Percentiles rank a stretch among this genome's conserved stretches.
phyloP scores from a whole-genome alignment of 2,888 invertebrate species.

The Andrena dorsata region DNA sequence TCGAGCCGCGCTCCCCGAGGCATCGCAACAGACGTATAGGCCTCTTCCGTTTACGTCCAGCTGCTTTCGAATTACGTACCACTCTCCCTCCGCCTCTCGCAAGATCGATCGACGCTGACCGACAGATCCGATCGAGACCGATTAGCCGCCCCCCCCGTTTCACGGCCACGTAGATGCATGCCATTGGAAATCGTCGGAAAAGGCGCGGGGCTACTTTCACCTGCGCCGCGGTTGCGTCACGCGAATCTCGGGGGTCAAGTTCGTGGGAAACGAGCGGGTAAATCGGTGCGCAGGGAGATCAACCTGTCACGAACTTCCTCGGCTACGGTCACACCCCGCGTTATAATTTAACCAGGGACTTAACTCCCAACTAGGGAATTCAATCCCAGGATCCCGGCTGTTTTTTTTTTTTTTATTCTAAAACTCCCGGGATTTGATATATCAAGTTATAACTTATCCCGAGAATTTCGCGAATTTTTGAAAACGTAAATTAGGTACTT shows the following conservation, averaged over 20 bases:
- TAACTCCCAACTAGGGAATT: too few species aligned
- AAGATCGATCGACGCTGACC: constrained; percentile 28
- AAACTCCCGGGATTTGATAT: too few species aligned
- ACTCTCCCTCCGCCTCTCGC: constrained; percentile 7
- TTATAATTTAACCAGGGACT: too few species aligned
- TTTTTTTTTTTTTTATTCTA: too few species aligned
- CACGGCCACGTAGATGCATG: not conserved
- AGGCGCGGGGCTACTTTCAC: constrained; percentile 55
- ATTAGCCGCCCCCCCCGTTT: constrained; percentile 18
- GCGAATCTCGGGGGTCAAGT: constrained; percentile 66
- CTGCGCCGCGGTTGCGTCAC: constrained; percentile 44
- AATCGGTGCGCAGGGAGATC: constrained; percentile 1
- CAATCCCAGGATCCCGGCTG: too few species aligned
- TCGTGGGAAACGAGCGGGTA: constrained; percentile 47
- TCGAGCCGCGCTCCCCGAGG: constrained; percentile 55
- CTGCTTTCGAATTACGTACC: constrained; percentile 67
- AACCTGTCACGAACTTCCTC: not conserved
- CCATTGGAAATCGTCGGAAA: constrained; percentile 44
- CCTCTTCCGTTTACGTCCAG: constrained; percentile 74
- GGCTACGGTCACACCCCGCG: not conserved
- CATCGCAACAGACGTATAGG: constrained; percentile 50
- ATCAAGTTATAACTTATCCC: too few species aligned
- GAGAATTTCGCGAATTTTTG: too few species aligned
- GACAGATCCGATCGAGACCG: constrained; percentile 36
- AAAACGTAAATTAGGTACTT: too few species aligned